Percentiles rank a stretch among this genome's conserved stretches.
phyloP scores from a whole-genome alignment of 2,113 vertebrate species.

The Otis tarda region DNA sequence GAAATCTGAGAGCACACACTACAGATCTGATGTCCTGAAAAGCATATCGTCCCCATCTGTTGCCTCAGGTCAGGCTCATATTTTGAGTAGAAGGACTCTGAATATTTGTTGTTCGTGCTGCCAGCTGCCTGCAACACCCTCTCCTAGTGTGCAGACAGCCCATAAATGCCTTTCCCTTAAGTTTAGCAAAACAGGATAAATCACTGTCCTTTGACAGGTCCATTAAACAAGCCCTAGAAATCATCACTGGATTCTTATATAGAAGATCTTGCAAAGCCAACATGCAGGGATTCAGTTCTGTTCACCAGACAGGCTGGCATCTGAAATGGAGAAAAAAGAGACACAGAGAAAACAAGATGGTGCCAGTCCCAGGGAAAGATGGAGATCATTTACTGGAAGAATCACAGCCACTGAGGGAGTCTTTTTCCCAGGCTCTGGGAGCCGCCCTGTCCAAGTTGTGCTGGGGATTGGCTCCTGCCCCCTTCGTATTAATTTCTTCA shows the following conservation, averaged over 20 bases:
- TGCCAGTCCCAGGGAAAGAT: neutral
- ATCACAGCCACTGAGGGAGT: neutral
- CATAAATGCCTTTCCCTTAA: neutral
- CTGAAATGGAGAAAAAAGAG: neutral
- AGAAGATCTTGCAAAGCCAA: neutral
- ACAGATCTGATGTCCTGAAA: conserved; percentile 15
- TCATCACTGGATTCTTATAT: neutral
- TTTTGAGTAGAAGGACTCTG: neutral
- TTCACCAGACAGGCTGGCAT: neutral
- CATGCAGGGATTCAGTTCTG: neutral
- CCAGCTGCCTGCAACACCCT: neutral
- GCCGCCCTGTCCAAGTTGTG: neutral
- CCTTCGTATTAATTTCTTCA: conserved; percentile 27
- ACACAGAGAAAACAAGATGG: neutral
- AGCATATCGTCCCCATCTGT: neutral
- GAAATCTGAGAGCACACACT: conserved; percentile 25
- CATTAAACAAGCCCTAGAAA: neutral
- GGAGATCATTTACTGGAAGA: neutral
- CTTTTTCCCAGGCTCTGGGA: conserved; percentile 24
- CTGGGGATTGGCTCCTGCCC: conserved; percentile 3
- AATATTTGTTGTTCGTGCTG: neutral
- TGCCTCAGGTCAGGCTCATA: neutral
- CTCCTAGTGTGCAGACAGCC: neutral
- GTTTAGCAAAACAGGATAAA: neutral
- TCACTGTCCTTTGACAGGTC: neutral